phyloP scores from a whole-genome alignment of 2,797 vertebrate genomes.

The Atherinosoma microstoma region DNA sequence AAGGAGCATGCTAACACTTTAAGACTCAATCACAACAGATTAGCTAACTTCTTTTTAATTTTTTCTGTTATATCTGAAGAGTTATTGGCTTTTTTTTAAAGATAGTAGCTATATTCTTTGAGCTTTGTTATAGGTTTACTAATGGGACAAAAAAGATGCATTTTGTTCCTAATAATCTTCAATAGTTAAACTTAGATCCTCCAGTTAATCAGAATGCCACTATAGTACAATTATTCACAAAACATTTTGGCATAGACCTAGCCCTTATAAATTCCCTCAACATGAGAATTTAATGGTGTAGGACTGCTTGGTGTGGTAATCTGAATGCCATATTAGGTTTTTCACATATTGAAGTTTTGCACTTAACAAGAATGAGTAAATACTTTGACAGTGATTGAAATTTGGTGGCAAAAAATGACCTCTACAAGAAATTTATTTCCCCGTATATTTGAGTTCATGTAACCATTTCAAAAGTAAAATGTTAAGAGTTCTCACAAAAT shows the following conservation, averaged over 20 bases:
- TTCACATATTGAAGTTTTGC: neutral
- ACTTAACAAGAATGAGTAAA: neutral
- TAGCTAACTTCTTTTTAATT: neutral
- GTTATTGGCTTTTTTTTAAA: no score
- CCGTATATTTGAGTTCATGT: neutral
- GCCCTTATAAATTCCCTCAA: neutral
- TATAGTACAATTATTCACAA: neutral
- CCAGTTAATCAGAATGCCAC: neutral
- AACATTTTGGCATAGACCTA: neutral
- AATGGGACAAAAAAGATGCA: neutral
- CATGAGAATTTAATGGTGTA: neutral
- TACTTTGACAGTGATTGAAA: neutral
- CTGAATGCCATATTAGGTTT: neutral
- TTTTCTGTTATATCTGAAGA: neutral
- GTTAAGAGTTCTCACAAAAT: slow-evolving; percentile 42
- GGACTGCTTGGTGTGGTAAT: neutral
- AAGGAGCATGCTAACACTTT: no score
- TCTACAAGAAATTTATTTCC: neutral
- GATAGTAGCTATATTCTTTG: neutral
- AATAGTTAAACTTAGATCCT: neutral
- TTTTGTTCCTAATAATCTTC: neutral
- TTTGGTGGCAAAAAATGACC: no score
- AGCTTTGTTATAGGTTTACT: no score
- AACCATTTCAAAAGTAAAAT: neutral
- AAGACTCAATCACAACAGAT: neutral